phyloP scores from a whole-genome alignment of 2,113 vertebrate genomes.

The Cygnus atratus region DNA sequence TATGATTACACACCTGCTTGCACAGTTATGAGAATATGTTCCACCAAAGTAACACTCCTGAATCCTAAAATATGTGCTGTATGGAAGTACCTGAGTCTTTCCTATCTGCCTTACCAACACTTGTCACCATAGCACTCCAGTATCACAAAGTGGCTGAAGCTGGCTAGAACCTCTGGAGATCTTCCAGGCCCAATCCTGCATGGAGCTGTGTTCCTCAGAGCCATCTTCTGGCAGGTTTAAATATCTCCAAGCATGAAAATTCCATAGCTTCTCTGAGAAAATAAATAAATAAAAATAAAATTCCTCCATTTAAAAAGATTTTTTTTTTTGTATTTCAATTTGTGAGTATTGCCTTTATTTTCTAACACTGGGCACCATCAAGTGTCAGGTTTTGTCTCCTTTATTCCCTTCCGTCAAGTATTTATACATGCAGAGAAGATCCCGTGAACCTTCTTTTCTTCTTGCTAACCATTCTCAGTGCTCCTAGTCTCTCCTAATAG shows the following conservation, averaged over 20 bases:
- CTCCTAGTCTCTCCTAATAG: neutral
- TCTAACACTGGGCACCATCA: neutral
- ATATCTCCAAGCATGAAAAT: neutral
- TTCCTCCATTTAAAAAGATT: neutral
- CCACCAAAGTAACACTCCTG: neutral
- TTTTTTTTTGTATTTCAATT: neutral
- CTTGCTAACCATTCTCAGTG: neutral
- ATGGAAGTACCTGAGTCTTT: neutral
- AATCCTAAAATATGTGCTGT: neutral
- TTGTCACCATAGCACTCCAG: rapidly evolving
- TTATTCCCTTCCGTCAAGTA: neutral
- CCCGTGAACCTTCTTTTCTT: neutral
- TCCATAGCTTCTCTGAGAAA: too few relatives aligned
- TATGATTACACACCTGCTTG: neutral
- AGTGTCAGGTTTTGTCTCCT: neutral
- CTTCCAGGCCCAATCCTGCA: neutral
- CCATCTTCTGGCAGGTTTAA: neutral
- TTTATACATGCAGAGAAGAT: neutral
- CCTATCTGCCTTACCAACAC: neutral
- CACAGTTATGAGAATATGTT: neutral
- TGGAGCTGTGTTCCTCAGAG: neutral
- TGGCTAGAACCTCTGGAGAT: neutral
- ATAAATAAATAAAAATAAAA: too few relatives aligned
- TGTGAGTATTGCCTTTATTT: neutral
- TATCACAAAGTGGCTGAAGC: neutral